phyloP scores from a whole-genome alignment of 2,113 vertebrate species.

The Sceloporus undulatus region DNA sequence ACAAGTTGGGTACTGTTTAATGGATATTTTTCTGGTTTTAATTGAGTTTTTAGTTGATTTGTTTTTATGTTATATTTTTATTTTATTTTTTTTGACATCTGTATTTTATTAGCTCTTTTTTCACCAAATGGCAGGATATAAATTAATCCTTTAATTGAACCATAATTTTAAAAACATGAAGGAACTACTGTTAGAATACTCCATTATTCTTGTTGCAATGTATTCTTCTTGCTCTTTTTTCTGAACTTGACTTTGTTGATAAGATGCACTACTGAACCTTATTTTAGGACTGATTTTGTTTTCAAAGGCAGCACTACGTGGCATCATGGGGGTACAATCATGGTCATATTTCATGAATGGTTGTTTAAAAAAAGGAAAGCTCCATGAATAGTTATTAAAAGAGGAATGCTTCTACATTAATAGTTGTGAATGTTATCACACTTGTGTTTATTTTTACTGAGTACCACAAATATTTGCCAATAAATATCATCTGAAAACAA shows the following conservation, averaged over 20 bases:
- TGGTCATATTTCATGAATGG: constrained; percentile 42
- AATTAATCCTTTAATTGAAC: no score
- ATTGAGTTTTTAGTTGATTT: no score
- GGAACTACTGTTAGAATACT: neutral
- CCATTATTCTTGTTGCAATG: neutral
- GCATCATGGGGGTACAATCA: neutral
- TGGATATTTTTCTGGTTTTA: no score
- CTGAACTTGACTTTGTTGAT: constrained; percentile 26
- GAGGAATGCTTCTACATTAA: constrained; percentile 16
- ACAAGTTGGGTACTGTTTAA: no score
- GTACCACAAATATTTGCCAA: constrained; percentile 52
- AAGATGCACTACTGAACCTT: constrained; percentile 19
- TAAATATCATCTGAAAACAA: constrained; percentile 76
- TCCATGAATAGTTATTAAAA: constrained; percentile 14
- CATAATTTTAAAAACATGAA: no score
- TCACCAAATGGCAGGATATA: no score
- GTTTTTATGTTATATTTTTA: no score
- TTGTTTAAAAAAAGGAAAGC: neutral
- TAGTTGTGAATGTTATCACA: neutral
- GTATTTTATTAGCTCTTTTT: no score
- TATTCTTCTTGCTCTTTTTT: constrained; percentile 29
- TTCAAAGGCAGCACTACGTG: neutral
- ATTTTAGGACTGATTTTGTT: neutral
- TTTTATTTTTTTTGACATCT: no score
- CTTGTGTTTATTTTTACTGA: constrained; percentile 60